Evolutionary conservation across 2,888 invertebrate species (phyloP), one percentile per base, ranked within the genome.

Genomic region (Philonicus albiceps): DNA sequence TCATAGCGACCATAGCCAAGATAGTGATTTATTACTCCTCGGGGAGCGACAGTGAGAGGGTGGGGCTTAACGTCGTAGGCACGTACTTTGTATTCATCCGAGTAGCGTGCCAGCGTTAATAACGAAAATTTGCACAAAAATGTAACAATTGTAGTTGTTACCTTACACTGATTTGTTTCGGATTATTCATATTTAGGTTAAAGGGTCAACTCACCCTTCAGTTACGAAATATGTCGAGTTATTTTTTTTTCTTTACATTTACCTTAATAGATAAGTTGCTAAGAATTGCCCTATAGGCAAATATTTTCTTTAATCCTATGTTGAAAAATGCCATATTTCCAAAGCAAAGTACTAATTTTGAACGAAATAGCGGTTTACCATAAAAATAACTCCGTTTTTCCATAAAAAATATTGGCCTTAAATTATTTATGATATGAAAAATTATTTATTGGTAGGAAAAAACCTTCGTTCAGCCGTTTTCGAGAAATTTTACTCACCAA

Each of bases 11-110:
- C 64, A 30, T 31, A 74, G 16, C 31, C 34, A 74, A 34, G 74
- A 74, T 74, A 34, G 7, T 74, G 74, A 74, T 74, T 74, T 74
- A 74, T 74, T 74, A 74, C 74, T n/a, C 19, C 74, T 74, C 34
- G 31, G 74, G 74, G 74, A 31, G 19, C 2, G 74, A 19, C 13
- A 74, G 31, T 13, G 7, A 19, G 74, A 1, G 74, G 16, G 16
- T 4, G 13, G 74, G 16, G 16, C 13, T 30, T 4, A 19, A 34
- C 4, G 1, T 34, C 13, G n/a, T 74, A 43, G 40, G 40, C 16
- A 31, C 30, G 74, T 74, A 74, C 8, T 74, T 74, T n/a, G 31
- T 34, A 34, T 31, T 74, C 34, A 74, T 31, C 34, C n/a, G 74
- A 74, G 74, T 31, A 16, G 74, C 34, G 31, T 74, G 34, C 34